Evolutionary conservation across 2,888 invertebrate genomes (phyloP), one percentile per base, ranked within the genome.

Genomic region (Thera britannica): DNA sequence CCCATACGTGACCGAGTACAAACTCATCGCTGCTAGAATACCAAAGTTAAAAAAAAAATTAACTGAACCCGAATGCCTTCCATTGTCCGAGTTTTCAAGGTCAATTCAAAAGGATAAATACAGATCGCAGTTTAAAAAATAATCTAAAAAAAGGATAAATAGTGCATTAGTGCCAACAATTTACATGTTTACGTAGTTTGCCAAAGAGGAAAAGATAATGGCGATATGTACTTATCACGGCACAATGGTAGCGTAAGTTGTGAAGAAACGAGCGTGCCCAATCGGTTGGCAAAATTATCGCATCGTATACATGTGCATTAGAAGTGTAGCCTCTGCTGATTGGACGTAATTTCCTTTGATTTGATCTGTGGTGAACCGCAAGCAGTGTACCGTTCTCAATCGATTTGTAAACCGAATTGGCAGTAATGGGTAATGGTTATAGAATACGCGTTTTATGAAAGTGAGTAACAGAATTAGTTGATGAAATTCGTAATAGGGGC

Each of bases 211-310:
- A 23, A 23, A 23, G 23, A 23, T 23, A 23, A 23, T 1, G 23
- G 41, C 5, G 7, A 41, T 41, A 3, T 7, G 5, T 84, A 82
- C 79, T 87, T 83, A 83, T 71, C 76, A 72, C 71, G 76, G 81
- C 81, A 84, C 84, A 85, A 87, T 70, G 60, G 71, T 52, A 51
- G 2, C 5, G 48, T 12, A 41, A 8, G 46, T 49, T 12, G 23
- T 85, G 82, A 78, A 74, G 84, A 83, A 86, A 85, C 70, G 73
- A 75, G 77, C 82, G 79, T 83, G 82, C 77, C 72, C 77, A 77
- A 82, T 81, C 79, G 71, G 65, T 67, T 34, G 71, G 57, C 68
- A 72, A 57, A 73, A 55, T 65, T 65, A 71, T 68, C 68, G 35
- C 57, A 56, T 66, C 67, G 58, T 62, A 12, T 46, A 46, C 44